Evolutionary conservation across 2,113 vertebrate species (phyloP).

Genomic region (Mustelus asterias): DNA sequence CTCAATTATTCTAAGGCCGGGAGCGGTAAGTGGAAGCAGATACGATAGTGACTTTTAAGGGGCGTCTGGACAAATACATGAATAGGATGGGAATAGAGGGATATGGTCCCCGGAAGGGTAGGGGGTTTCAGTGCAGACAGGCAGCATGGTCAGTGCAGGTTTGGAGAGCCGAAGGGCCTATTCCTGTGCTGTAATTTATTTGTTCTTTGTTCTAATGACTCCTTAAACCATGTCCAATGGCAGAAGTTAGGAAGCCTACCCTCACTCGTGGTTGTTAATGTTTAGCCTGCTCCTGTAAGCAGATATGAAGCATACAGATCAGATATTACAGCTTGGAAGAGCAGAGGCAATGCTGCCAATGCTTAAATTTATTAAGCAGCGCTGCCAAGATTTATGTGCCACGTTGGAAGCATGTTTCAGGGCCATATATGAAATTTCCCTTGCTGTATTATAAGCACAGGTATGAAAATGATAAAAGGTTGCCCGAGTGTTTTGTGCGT

Average conservation of each 20-base stretch:
- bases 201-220: background rate
- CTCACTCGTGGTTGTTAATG: too few species aligned
- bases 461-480: background rate
- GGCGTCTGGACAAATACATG: too few species aligned
- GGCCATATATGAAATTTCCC: background rate
- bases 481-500: background rate
- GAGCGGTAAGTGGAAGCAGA: too few species aligned
- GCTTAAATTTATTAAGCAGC: background rate
- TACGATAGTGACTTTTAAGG: too few species aligned
- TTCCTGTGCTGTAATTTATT: too few species aligned
- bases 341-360: background rate
- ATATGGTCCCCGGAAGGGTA: too few species aligned
- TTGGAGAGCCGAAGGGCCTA: too few species aligned
- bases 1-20: background rate
- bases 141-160: too few species aligned
- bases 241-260: background rate
- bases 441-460: background rate
- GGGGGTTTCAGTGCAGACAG: too few species aligned
- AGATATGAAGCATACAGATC: background rate
- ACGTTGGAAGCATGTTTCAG: background rate
- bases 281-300: background rate
- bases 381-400: background rate
- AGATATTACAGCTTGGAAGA: background rate
- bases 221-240: background rate
- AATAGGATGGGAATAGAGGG: too few species aligned